phyloP scores from a whole-genome alignment of 2,888 invertebrate genomes.

The Dione vanillae region DNA sequence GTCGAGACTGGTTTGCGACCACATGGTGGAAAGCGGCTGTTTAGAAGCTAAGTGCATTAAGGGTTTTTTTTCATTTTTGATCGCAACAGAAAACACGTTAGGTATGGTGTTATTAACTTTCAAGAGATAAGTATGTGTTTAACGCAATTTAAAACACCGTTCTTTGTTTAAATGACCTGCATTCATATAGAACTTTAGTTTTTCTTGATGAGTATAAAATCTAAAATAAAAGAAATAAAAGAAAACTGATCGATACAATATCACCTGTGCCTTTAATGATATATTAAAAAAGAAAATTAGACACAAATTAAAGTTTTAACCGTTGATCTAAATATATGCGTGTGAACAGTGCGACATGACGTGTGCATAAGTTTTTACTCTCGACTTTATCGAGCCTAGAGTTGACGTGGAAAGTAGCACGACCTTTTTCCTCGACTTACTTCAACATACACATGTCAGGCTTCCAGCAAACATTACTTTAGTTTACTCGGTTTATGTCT shows the following conservation, averaged over 20 bases:
- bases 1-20: constrained; percentile 46
- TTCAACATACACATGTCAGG: constrained; percentile 33
- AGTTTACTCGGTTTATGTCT: neutral
- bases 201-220: too few relatives aligned
- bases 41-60: constrained; percentile 28
- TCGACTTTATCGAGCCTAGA: constrained; percentile 29
- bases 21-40: constrained; percentile 47
- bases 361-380: constrained; percentile 40
- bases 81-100: neutral
- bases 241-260: too few relatives aligned
- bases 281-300: neutral
- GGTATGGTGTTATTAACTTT: neutral
- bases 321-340: constrained; percentile 38
- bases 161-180: neutral
- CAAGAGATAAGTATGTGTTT: neutral
- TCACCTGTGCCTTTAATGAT: neutral
- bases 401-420: constrained; percentile 42
- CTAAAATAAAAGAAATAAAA: too few relatives aligned
- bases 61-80: constrained; percentile 23
- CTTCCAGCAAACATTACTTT: constrained; percentile 23
- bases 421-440: constrained; percentile 40
- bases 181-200: too few relatives aligned
- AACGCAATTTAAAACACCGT: neutral
- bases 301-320: constrained; percentile 9
- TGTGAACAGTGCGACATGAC: constrained; percentile 37